A percentile compares a stretch with the other conserved stretches of the same genome.
These are phyloP conservation scores for Tonatia bakeri DNA, from an alignment of 2,113 vertebrate genomes.

Conservation along the genomic window DNA sequence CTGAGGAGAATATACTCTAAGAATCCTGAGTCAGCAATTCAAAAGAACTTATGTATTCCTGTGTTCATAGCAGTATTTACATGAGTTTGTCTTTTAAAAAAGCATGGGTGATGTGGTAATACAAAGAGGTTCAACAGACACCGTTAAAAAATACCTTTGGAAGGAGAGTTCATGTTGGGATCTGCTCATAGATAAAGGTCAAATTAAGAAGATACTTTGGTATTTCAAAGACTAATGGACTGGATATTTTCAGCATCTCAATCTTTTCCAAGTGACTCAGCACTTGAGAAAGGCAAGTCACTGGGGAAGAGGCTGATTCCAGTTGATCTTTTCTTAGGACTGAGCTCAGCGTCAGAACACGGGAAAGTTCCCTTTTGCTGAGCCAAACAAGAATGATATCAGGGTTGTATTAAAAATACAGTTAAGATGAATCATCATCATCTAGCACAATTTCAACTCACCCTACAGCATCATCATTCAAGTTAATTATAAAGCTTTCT, in stretches of 20 bases:
- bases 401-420: constrained; percentile 47
- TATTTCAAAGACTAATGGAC: constrained; percentile 2
- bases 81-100: background rate
- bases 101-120: background rate
- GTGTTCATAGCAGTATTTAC: too few relatives aligned
- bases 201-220: constrained; percentile 17
- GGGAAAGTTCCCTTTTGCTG: constrained; percentile 32
- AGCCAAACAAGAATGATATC: constrained; percentile 53
- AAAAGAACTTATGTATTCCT: too few relatives aligned
- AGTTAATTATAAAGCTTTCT: constrained; percentile 35
- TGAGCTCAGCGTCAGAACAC: constrained; percentile 39
- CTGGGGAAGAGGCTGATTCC: constrained; percentile 7
- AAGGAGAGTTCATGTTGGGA: background rate
- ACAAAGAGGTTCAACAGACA: background rate
- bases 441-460: constrained; percentile 35
- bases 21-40: too few relatives aligned
- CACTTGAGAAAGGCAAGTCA: constrained; percentile 40
- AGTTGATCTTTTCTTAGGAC: constrained; percentile 57
- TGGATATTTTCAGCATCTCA: constrained; percentile 41
- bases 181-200: background rate
- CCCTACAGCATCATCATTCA: constrained; percentile 39
- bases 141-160: background rate
- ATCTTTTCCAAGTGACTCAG: constrained; percentile 49
- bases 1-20: too few relatives aligned
- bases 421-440: constrained; percentile 46